Conservation (phyloP, 2,113 vertebrate genomes). For the Egretta garzetta region DNA sequence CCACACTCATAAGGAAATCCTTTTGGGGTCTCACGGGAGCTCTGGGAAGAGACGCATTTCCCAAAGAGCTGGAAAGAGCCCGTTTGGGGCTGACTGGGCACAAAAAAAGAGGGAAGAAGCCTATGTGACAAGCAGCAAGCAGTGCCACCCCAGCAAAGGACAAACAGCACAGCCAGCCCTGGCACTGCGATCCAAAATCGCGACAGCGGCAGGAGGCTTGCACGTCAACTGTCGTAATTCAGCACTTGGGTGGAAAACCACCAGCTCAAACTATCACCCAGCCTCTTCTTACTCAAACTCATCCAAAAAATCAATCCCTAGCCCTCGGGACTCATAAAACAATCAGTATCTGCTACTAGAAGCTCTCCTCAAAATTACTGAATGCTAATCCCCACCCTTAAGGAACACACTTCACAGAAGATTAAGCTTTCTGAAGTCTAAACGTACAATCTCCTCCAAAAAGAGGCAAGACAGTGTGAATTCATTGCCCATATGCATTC, state of each 20-base stretch:
- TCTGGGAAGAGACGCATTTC: background rate
- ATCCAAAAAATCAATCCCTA: background rate
- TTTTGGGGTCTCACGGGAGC: background rate
- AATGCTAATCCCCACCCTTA: background rate
- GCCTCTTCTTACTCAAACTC: background rate
- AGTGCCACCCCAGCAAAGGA: background rate
- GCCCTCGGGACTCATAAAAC: background rate
- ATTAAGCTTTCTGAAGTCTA: background rate
- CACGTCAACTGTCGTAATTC: background rate
- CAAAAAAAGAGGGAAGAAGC: background rate
- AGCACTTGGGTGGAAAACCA: background rate
- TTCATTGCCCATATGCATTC: background rate
- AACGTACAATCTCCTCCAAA: background rate
- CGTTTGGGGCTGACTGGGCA: background rate
- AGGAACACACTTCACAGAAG: background rate
- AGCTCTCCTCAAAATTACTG: background rate
- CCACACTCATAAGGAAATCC: background rate
- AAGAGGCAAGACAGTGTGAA: background rate
- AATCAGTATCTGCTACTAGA: background rate
- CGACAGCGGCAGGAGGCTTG: background rate
- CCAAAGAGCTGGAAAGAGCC: background rate
- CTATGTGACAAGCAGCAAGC: background rate
- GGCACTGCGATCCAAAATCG: fast-evolving
- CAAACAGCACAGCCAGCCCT: background rate
- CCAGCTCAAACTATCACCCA: background rate